Conservation (phyloP, 2,888 invertebrate species). For the Eupithecia subumbrata region DNA sequence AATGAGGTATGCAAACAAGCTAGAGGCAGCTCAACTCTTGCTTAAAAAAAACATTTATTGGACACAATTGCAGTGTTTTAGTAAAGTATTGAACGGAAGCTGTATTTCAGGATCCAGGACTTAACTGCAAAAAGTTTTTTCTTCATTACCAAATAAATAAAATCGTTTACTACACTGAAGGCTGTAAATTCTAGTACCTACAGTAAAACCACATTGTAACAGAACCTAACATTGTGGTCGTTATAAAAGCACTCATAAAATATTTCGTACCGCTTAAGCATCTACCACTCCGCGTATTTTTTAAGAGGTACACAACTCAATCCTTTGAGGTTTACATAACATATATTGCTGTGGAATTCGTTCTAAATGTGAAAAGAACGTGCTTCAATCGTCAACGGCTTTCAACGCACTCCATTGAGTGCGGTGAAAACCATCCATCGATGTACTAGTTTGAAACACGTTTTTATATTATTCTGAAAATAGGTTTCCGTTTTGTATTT, state of each 20-base stretch:
- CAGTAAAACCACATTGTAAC: background rate
- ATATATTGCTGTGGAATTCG: constrained; percentile 46
- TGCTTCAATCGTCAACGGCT: constrained; percentile 18
- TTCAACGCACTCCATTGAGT: background rate
- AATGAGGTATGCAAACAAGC: no score
- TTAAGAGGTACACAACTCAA: constrained; percentile 42
- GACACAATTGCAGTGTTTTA: no score
- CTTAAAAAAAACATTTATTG: no score
- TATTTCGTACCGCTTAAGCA: constrained; percentile 42
- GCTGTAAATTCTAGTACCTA: background rate
- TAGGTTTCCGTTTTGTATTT: constrained; percentile 31
- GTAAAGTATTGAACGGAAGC: no score
- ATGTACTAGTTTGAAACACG: background rate
- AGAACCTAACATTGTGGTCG: background rate
- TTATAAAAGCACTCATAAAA: constrained; percentile 48
- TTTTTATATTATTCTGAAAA: background rate
- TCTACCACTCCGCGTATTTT: constrained; percentile 42
- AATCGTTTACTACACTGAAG: background rate
- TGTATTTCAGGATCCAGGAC: no score
- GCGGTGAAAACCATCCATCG: background rate
- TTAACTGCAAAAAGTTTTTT: background rate
- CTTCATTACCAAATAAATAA: background rate
- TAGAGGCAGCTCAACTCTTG: no score
- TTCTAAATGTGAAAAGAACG: constrained; percentile 29
- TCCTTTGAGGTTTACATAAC: constrained; percentile 51